A percentile compares a stretch with the other conserved stretches of the same genome.
phyloP scores from a whole-genome alignment of 2,113 vertebrate species.

The Rhea americana region DNA sequence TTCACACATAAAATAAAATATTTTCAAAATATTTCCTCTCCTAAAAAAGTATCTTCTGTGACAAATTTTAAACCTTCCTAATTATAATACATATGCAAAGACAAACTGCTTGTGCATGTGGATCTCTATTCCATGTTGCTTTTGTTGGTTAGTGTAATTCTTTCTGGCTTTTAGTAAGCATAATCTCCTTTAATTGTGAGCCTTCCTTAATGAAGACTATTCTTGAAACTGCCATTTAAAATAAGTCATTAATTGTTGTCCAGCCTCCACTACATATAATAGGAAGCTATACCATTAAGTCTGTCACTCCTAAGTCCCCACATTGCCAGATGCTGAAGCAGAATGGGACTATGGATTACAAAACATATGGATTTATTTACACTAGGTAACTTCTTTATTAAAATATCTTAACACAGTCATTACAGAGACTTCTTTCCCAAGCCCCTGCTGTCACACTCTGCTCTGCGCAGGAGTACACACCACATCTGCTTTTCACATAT shows the following conservation, averaged over 20 bases:
- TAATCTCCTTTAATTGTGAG: slow-evolving; percentile 52
- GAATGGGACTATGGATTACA: slow-evolving; percentile 57
- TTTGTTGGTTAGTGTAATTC: slow-evolving; percentile 10
- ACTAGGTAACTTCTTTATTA: slow-evolving; percentile 77
- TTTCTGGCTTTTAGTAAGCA: slow-evolving; percentile 20
- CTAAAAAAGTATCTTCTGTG: neutral
- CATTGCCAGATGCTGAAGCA: slow-evolving; percentile 64
- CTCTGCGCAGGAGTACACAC: slow-evolving; percentile 52
- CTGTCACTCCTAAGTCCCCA: slow-evolving; percentile 47
- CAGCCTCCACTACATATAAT: slow-evolving; percentile 46
- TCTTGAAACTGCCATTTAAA: slow-evolving; percentile 61
- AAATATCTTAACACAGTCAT: slow-evolving; percentile 75
- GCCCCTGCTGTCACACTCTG: slow-evolving; percentile 67
- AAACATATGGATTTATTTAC: slow-evolving; percentile 77
- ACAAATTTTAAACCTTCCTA: neutral
- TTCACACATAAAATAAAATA: neutral
- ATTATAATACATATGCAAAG: neutral
- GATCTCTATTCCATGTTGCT: neutral
- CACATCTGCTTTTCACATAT: slow-evolving; percentile 75
- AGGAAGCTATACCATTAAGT: slow-evolving; percentile 62
- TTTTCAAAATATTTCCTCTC: neutral
- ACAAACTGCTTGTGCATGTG: neutral
- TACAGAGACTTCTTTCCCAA: slow-evolving; percentile 72
- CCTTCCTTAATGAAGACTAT: slow-evolving; percentile 31
- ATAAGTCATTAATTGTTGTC: slow-evolving; percentile 60